Evolutionary conservation across 2,888 invertebrate genomes (phyloP), one percentile per base, ranked within the genome.

Genomic region (Eilema caniola): DNA sequence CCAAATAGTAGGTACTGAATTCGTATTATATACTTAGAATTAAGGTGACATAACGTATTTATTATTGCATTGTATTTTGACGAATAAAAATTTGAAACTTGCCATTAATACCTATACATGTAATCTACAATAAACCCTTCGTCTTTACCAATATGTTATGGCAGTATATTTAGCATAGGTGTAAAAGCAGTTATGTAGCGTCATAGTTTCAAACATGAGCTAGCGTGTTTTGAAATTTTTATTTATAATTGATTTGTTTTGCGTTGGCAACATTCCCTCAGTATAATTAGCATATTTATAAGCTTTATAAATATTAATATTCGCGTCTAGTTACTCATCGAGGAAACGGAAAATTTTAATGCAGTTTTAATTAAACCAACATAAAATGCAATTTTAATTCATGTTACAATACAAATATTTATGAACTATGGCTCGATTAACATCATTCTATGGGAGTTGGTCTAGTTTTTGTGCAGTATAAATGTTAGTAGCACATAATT

Each of bases 391-490:
- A 20, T 47, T 47, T 47, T 20, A 47, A 62, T 20, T 62, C 24
- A 24, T 16, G 33, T 37, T 41, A 62, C 62, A 62, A 62, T 41
- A 37, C 41, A 10, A 62, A 62, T 47, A 47, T 47, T 47, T 47
- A 47, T 47, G 47, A 16, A 47, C 20, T 47, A 7, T 47, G 47
- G 47, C 47, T 47, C 20, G 47, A 47, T 20, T 20, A 24, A 62
- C 37, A 41, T 41, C 62, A 23, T n/a, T n/a, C 33, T 62, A 7
- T 0, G 7, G 12, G 0, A 59, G 33, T 2, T 10, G 12, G 20
- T n/a, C 2, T 24, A 37, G 24, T 62, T 24, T 16, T 47, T 47
- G 20, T 20, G 20, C 47, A 25, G 8, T 20, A 62, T 24, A 41
- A 62, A 41, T 62, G 41, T 41, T 24, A 4, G 16, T 20, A 62